A percentile compares a stretch with the other conserved stretches of the same genome.
Evolutionary conservation across 2,797 vertebrate genomes (phyloP).

Genomic region (Siniperca scherzeri): DNA sequence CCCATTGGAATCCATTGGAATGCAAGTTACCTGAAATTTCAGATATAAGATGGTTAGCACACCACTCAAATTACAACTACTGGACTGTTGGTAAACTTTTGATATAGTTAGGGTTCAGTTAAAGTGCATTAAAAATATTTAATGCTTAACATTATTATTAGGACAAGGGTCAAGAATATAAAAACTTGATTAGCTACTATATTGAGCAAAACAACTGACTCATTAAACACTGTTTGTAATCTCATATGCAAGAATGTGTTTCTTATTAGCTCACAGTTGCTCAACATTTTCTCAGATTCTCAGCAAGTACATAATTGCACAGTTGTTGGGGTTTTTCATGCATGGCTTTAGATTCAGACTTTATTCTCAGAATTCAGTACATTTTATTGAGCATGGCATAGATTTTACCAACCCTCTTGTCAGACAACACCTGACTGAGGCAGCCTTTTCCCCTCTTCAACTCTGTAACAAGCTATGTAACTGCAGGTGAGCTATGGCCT

Average conservation of each 20-base stretch:
- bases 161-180: neutral
- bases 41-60: neutral
- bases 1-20: neutral
- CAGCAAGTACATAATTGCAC: neutral
- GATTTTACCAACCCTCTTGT: neutral
- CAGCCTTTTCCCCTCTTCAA: neutral
- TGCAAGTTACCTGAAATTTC: neutral
- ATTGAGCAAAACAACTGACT: neutral
- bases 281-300: neutral
- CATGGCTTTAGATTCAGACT: constrained; percentile 2
- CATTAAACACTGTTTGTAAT: neutral
- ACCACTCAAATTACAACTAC: neutral
- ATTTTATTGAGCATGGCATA: constrained; percentile 11
- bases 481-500: constrained; percentile 25
- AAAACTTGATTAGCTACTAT: neutral
- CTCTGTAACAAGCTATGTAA: constrained; percentile 19
- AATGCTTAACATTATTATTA: neutral
- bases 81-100: too few relatives aligned
- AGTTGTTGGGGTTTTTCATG: neutral
- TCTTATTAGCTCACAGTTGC: neutral
- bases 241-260: neutral
- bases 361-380: neutral
- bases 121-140: neutral
- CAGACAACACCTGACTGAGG: constrained; percentile 10
- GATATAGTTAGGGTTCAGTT: neutral